Base-by-base conservation (phyloP, 2,888 invertebrate species). In the Cecidostiba fungosa region DNA sequence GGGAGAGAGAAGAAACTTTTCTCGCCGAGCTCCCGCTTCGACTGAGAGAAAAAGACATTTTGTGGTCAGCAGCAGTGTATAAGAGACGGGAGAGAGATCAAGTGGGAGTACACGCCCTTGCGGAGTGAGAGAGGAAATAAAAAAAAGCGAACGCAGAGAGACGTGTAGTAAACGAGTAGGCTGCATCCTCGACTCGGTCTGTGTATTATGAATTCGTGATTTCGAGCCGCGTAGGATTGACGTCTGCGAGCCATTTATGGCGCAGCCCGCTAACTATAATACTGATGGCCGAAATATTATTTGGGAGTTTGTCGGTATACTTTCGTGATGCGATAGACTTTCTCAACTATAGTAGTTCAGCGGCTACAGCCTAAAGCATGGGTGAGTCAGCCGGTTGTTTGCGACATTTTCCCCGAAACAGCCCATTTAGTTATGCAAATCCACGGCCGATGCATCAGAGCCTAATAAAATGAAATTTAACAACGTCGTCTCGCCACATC, bases 161-260 rank as follows among this genome's bases (percentile, higher is more conserved):
- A 19, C 74, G 79, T 76, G 79, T 79, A 85, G 81, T 73, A 78
- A 77, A 14, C 76, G 83, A 83, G 82, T 79, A 86, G 85, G 79
- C 70, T 69, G 85, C 74, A 80, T 77, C 82, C 16, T 59, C 79
- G 32, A 16, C 12, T 39, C 36, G 3, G 79, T 16, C 19, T 12
- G 32, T 47, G n/a, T 26, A 47, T 73, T 77, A 77, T 66, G 19
- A 74, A 78, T 84, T 74, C 74, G 50, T 19, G 80, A 85, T 85
- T 79, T 76, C 77, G 85, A 84, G 47, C 26, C 69, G 80, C 80
- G 85, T 76, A 43, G 76, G 70, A 23, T 47, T 32, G 73, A 54
- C 66, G 73, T 69, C n/a, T 26, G 62, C 78, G 32, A 66, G 66
- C 79, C 84, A 84, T 84, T 84, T 84, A 84, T 50, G 84, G 84